Conservation (phyloP, 37 sponge, comb jelly and placozoan genomes). For the Beroe ovata region DNA sequence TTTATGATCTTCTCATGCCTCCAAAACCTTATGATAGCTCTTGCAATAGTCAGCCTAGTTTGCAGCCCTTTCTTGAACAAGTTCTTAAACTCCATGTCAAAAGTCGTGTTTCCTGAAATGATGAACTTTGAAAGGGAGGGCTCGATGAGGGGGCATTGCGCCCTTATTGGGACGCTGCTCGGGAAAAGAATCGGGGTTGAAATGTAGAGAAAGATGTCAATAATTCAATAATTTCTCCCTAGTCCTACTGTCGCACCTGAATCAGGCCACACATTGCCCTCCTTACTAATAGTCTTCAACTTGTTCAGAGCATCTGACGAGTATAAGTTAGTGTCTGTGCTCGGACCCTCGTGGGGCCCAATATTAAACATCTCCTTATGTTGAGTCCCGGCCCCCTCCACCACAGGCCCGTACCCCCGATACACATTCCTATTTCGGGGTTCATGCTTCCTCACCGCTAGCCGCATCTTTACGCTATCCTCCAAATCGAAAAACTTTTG, state of each 20-base stretch:
- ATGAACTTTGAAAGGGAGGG: too few relatives aligned
- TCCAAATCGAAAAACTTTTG: background rate
- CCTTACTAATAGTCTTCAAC: background rate
- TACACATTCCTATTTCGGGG: conserved; percentile 1
- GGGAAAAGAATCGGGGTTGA: too few relatives aligned
- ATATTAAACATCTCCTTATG: conserved; percentile 60
- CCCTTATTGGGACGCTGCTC: too few relatives aligned
- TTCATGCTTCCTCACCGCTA: conserved; percentile 43
- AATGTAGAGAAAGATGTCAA: too few relatives aligned
- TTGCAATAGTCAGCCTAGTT: background rate
- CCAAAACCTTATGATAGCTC: background rate
- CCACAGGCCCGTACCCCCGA: conserved; percentile 54
- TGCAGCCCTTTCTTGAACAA: conserved; percentile 1
- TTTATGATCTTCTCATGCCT: too few relatives aligned
- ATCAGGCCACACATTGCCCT: conserved; percentile 41
- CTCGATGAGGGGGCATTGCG: too few relatives aligned
- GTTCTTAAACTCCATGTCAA: conserved; percentile 9
- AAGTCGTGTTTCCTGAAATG: too few relatives aligned
- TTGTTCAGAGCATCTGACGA: background rate
- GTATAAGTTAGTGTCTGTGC: background rate
- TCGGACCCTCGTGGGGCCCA: background rate
- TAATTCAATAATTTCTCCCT: too few relatives aligned
- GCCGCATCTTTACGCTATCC: background rate
- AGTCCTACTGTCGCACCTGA: background rate
- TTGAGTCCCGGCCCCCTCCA: background rate